Percentiles rank a stretch among this genome's conserved stretches.
phyloP scores from a whole-genome alignment of 2,113 vertebrate species.

The Chroicocephalus ridibundus region DNA sequence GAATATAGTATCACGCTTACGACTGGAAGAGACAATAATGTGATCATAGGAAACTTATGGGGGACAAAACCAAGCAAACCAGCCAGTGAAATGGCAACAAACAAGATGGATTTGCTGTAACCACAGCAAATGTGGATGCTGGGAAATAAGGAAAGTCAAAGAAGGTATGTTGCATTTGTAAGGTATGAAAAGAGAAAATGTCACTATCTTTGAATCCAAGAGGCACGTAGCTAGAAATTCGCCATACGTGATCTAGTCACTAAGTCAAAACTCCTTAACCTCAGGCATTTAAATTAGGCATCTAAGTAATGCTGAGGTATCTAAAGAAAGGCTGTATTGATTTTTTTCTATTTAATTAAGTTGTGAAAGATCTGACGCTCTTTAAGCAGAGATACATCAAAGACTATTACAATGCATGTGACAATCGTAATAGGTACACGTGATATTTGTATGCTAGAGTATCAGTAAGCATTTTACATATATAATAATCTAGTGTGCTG shows the following conservation, averaged over 20 bases:
- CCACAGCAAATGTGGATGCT: background rate
- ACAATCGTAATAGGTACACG: background rate
- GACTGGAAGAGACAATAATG: background rate
- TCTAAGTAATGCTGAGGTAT: background rate
- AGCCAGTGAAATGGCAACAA: background rate
- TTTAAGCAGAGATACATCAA: background rate
- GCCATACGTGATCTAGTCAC: background rate
- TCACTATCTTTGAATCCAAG: background rate
- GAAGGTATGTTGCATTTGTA: background rate
- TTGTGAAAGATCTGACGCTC: background rate
- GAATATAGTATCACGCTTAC: background rate
- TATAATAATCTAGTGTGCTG: background rate
- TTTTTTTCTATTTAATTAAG: background rate
- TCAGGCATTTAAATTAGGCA: background rate
- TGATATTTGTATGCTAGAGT: background rate
- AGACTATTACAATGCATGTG: background rate
- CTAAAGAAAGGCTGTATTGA: background rate
- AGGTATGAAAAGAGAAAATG: background rate
- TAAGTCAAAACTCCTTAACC: background rate
- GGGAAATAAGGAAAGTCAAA: background rate
- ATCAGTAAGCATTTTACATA: background rate
- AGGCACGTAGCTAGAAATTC: background rate
- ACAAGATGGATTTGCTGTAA: background rate
- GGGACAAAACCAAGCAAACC: background rate
- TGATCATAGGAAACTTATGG: background rate